Evolutionary conservation across 2,113 vertebrate genomes (phyloP).

Genomic region (Tringa solitaria): DNA sequence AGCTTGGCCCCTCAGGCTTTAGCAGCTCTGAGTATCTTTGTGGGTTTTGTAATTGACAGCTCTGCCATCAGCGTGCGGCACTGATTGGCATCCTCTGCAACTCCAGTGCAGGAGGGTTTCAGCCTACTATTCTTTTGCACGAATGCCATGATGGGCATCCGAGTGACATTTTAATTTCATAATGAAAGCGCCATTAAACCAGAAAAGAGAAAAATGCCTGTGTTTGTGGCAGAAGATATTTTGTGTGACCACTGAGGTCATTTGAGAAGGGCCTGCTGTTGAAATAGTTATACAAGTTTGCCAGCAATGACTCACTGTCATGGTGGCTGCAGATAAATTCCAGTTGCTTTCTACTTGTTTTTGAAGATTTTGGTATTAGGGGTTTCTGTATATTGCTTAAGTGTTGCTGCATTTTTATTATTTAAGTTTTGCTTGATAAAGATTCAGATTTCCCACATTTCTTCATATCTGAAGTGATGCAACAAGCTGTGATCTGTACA

Average conservation of each 20-base stretch:
- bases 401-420: too few relatives aligned
- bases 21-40: constrained; percentile 32
- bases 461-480: not conserved
- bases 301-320: not conserved
- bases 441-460: not conserved
- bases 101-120: constrained; percentile 41
- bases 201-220: constrained; percentile 18
- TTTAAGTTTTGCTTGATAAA: not conserved
- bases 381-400: not conserved
- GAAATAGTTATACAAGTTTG: constrained; percentile 5
- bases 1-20: constrained; percentile 52
- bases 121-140: constrained; percentile 56
- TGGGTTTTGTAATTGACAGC: constrained; percentile 60
- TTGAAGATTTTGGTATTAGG: not conserved
- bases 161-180: constrained; percentile 73
- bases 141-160: constrained; percentile 46
- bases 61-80: not conserved
- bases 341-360: constrained; percentile 32
- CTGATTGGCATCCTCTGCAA: not conserved
- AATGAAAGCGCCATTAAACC: constrained; percentile 42
- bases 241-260: constrained; percentile 28
- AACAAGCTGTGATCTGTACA: not conserved
- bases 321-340: constrained; percentile 29
- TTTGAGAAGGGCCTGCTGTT: constrained; percentile 37
- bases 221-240: constrained; percentile 37